Evolutionary conservation across 2,797 vertebrate species (phyloP).

Genomic region (Anomalospiza imberbis): DNA sequence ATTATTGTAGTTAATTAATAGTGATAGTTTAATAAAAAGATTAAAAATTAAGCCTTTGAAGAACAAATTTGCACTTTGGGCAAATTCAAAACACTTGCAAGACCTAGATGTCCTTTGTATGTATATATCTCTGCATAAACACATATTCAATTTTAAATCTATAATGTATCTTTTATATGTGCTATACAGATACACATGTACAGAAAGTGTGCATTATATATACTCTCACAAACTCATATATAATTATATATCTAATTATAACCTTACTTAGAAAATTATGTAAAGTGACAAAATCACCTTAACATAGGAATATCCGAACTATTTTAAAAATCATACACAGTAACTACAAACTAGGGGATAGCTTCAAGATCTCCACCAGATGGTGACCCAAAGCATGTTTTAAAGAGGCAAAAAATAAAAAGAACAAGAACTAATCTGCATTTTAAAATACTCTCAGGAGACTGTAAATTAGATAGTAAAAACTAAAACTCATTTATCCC

Average conservation of each 20-base stretch:
- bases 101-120: not conserved
- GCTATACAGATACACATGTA: not conserved
- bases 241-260: not conserved
- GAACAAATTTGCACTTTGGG: not conserved
- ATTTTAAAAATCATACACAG: not conserved
- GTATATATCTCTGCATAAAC: not conserved
- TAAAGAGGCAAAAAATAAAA: conserved; percentile 12
- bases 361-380: conserved; percentile 42
- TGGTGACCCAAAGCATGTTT: conserved; percentile 31
- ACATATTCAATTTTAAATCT: not conserved
- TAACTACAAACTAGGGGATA: not conserved
- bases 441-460: conserved; percentile 53
- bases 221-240: not conserved
- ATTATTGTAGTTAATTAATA: too few relatives aligned
- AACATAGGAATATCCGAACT: not conserved
- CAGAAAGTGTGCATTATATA: not conserved
- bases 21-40: not conserved
- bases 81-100: not conserved
- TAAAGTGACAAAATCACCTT: not conserved
- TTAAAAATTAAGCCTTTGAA: not conserved
- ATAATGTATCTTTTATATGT: not conserved
- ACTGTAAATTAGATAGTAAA: conserved; percentile 16
- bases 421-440: not conserved
- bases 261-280: not conserved
- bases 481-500: not conserved